Evolutionary conservation across 35 echinoderm and acorn worm species (phyloP), one percentile per base, ranked within the genome.

Genomic region (Apostichopus japonicus): DNA sequence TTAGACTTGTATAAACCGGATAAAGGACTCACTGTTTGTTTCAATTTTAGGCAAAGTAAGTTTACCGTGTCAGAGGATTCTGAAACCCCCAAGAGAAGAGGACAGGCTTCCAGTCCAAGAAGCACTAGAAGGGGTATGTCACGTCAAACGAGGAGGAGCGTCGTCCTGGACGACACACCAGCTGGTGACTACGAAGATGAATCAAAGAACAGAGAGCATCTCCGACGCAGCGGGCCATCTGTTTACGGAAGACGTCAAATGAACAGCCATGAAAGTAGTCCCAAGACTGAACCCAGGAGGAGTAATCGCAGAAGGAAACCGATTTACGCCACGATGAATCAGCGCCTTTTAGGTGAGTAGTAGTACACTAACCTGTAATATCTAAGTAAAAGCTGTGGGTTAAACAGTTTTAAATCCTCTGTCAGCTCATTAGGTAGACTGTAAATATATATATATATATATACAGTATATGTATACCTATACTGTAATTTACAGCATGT

Each of bases 311-410:
- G 65, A 5, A 73, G 92, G 51, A 96, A 96, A 17, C 92, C 88
- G 65, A 92, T 96, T 21, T 96, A 96, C 53, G 72, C 79, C 21
- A 93, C 95, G 19, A 96, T 96, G 95, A 91, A 96, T 89, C 92
- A 93, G 62, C 94, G 23, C n/a, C 25, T 96, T 53, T 24, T 96
- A 27, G 91, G 95, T 91, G 91, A 87, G 76, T 24, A 61, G 33
- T 44, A 44, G 33, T 33, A 33, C 27, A 33, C 27, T 33, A 33
- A 33, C 27, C 27, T 33, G 27, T 33, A 33, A 33, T 33, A 33
- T 33, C 27, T 33, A 33, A 33, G 27, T 33, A 33, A 1, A 33
- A 33, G 27, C 27, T 33, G 27, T 33, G 27, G 27, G 2, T 33
- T 33, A 33, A 33, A 33, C 27, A 33, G 27, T 33, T 1, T 33